Percentiles rank a stretch among this genome's conserved stretches.
Conservation (phyloP, 1,140 invertebrate species). For the Zaprionus africanus region DNA sequence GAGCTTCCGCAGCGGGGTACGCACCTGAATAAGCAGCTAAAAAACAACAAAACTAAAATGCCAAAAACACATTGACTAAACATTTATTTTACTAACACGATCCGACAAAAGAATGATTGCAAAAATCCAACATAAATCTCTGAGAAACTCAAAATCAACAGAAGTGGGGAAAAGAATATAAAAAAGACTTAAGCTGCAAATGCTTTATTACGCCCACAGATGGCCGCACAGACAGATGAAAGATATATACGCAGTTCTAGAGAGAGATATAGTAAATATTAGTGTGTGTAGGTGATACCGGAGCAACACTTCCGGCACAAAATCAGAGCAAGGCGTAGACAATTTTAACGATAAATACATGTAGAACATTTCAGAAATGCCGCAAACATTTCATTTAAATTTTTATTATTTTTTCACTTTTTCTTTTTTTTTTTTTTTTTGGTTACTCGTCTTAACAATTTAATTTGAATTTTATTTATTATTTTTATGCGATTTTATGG, state of each 20-base stretch:
- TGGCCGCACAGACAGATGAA: conserved; percentile 46
- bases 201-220: conserved; percentile 79
- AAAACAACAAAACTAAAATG: conserved; percentile 20
- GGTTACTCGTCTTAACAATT: conserved; percentile 52
- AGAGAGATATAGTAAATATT: conserved; percentile 3
- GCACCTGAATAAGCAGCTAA: conserved; percentile 62
- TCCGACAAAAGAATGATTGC: conserved; percentile 72
- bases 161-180: conserved; percentile 43
- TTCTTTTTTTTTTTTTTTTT: conserved; percentile 16
- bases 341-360: conserved; percentile 25
- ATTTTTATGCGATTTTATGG: conserved; percentile 60
- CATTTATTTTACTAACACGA: conserved; percentile 70
- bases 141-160: conserved; percentile 47
- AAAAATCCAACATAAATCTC: conserved; percentile 79
- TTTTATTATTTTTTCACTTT: conserved; percentile 20
- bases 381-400: conserved; percentile 46
- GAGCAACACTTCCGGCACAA: conserved; percentile 68
- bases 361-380: conserved; percentile 55
- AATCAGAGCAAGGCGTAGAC: conserved; percentile 25
- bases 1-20: conserved; percentile 55
- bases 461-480: conserved; percentile 79
- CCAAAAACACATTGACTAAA: conserved; percentile 61
- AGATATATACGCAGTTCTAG: background rate
- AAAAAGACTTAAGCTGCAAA: conserved; percentile 68
- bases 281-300: conserved; percentile 57